Evolutionary conservation across 2,113 vertebrate species (phyloP), one percentile per base, ranked within the genome.

Genomic region (Tiliqua scincoides): DNA sequence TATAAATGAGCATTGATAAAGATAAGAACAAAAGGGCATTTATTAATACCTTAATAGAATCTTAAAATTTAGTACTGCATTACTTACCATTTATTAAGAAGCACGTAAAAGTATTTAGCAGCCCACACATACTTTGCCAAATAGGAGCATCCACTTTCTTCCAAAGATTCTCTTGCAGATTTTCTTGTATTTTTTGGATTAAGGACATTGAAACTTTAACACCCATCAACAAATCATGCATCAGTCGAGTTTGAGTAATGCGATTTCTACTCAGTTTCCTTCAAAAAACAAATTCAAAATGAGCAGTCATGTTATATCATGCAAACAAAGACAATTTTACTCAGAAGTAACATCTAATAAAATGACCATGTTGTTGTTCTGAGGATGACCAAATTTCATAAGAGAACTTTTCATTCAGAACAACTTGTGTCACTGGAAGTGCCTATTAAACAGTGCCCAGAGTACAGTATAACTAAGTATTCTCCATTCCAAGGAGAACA

Each of bases 141-240:
- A 96, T 88, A 37, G 94, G 93, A 88, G 94, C 92, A 30, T 84
- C 87, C 8, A 1, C 76, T 40, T 43, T 85, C 84, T 93, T 95
- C 95, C 93, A 97, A 70, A 90, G 61, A 83, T 40, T 82, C 15
- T 84, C 84, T 61, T 93, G 93, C 67, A 97, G 89, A 27, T 89
- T 88, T 89, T 95, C 95, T 85, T 97, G 96, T 30, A 96, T 93
- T 86, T 97, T 98, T 95, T 99, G 98, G 61, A 98, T 90, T 83
- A 99, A 95, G 85, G 97, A 93, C 97, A 99, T 97, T 59, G 98
- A 98, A 81, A 98, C 94, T 95, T 98, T 98, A 84, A 99, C 96
- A 0, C 95, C 96, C 62, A 96, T 93, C 90, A 99, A 89, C 80
- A 98, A 97, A 84, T 97, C 97, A 0, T 98, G 97, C 98, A 99